phyloP scores from a whole-genome alignment of 2,797 vertebrate species.

The Coendou prehensilis region DNA sequence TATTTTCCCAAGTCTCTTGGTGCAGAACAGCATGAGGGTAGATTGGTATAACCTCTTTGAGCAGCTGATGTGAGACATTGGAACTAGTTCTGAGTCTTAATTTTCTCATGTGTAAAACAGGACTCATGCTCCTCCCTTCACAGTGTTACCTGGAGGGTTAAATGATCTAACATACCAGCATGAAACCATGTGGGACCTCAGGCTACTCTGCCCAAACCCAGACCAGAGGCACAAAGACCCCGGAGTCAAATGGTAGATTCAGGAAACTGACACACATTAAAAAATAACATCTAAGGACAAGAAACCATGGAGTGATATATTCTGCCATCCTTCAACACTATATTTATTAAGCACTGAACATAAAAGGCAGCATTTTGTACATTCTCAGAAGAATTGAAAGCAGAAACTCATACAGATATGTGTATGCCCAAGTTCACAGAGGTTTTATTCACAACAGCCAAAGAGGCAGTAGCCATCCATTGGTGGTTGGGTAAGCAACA shows the following conservation, averaged over 20 bases:
- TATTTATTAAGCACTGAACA: background rate
- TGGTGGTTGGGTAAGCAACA: background rate
- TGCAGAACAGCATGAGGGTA: background rate
- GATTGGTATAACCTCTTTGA: background rate
- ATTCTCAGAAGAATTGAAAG: background rate
- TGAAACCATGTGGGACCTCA: fast-evolving
- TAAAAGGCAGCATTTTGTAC: background rate
- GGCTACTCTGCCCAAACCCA: background rate
- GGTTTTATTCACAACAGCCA: background rate
- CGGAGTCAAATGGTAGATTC: background rate
- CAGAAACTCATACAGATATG: background rate
- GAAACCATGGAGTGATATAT: background rate
- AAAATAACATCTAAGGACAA: background rate
- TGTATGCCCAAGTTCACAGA: fast-evolving
- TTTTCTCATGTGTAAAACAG: background rate
- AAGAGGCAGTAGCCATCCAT: background rate
- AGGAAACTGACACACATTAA: background rate
- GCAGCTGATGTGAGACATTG: background rate
- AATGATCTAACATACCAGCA: background rate
- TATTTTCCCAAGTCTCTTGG: background rate
- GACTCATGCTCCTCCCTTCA: background rate
- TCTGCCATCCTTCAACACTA: background rate
- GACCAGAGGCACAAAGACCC: background rate
- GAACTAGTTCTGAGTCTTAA: background rate
- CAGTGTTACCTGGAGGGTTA: background rate